Percentiles rank a stretch among this genome's conserved stretches.
Evolutionary conservation across 2,797 vertebrate species (phyloP).

Genomic region (Coranthus polyacanthus): DNA sequence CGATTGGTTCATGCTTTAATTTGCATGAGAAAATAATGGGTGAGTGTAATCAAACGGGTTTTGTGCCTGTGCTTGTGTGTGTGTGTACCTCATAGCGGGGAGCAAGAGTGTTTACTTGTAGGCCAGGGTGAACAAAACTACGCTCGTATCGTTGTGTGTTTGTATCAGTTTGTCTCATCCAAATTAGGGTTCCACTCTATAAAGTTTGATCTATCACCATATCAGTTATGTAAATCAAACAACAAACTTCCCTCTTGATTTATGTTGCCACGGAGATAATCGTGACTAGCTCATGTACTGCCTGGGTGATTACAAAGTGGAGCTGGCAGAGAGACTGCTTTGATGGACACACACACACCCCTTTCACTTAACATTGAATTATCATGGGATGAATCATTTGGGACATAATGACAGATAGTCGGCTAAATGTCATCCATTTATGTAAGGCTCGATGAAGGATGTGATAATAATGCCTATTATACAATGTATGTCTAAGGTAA

Average conservation of each 20-base stretch:
- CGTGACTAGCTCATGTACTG: constrained; percentile 59
- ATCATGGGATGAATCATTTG: constrained; percentile 60
- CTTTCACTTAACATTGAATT: constrained; percentile 46
- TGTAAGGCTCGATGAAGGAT: constrained; percentile 37
- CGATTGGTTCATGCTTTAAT: constrained; percentile 54
- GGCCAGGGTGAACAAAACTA: constrained; percentile 20
- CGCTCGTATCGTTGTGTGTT: background rate
- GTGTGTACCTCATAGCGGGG: constrained; percentile 12
- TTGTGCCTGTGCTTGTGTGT: no score
- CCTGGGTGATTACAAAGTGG: constrained; percentile 63
- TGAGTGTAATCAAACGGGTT: constrained; percentile 41
- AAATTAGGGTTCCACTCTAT: constrained; percentile 70
- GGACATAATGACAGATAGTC: constrained; percentile 56
- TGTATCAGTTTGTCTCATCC: constrained; percentile 37
- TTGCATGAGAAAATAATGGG: constrained; percentile 61
- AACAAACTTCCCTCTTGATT: constrained; percentile 65
- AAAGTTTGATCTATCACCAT: constrained; percentile 70
- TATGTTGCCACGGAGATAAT: constrained; percentile 69
- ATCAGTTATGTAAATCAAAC: constrained; percentile 76
- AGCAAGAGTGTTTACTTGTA: constrained; percentile 28
- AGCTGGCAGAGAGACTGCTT: constrained; percentile 38
- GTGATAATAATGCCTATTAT: constrained; percentile 10
- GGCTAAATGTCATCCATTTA: constrained; percentile 53
- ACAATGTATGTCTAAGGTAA: constrained; percentile 7
- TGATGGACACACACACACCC: constrained; percentile 47